Conservation (phyloP, 2,888 invertebrate species). For the Habrosyne pyritoides region DNA sequence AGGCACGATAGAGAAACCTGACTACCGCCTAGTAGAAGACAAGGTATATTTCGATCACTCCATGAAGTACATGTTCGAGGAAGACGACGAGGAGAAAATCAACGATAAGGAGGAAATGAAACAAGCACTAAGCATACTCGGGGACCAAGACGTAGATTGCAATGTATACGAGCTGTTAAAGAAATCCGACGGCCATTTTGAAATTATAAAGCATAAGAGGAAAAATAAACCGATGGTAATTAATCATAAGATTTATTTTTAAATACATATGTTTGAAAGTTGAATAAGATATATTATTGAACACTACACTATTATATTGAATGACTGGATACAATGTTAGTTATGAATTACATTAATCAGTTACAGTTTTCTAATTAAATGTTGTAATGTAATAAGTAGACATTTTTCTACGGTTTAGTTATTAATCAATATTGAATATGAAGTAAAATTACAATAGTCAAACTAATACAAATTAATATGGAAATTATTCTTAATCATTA, state of each 20-base stretch:
- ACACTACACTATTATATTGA: not conserved
- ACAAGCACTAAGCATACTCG: not conserved
- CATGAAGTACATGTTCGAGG: conserved; percentile 62
- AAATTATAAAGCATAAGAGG: conserved; percentile 44
- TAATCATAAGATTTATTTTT: conserved; percentile 78
- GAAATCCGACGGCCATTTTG: conserved; percentile 23
- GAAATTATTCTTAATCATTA: not conserved
- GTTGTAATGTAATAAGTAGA: too few species aligned
- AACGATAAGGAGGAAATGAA: conserved; percentile 20
- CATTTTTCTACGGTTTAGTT: too few species aligned
- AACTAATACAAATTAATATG: too few species aligned
- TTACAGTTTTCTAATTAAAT: too few species aligned
- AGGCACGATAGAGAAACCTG: conserved; percentile 68
- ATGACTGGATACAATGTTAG: too few species aligned
- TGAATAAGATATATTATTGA: too few species aligned
- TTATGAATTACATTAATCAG: too few species aligned
- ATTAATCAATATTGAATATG: too few species aligned
- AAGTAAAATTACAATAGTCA: too few species aligned
- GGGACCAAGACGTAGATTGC: conserved; percentile 14
- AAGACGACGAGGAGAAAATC: conserved; percentile 40
- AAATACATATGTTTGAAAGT: conserved; percentile 19
- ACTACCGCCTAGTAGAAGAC: conserved; percentile 73
- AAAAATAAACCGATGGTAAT: conserved; percentile 76
- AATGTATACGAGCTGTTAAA: conserved; percentile 25
- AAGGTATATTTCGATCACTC: conserved; percentile 71